Base-by-base conservation (phyloP, 1,140 invertebrate species). In the Camponotus vicinus region DNA sequence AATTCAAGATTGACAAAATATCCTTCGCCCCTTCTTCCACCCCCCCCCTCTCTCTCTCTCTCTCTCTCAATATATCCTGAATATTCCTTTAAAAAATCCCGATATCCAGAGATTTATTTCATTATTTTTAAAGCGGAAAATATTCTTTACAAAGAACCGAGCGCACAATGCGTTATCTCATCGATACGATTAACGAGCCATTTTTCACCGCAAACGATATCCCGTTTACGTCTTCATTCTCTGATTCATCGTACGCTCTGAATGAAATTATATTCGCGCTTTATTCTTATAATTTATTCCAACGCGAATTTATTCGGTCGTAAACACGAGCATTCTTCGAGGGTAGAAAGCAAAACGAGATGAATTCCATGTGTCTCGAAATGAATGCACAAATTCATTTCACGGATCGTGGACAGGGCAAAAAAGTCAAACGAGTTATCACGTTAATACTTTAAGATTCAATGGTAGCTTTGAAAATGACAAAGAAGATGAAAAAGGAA, bases 111-210 rank as follows among this genome's bases (percentile, higher is more conserved):
- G 37, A 77, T 77, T 37, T 45, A n/a, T 77, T 59, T 61, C 55
- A 76, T 76, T 77, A 77, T 63, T 63, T 77, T 42, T 45, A 6
- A 15, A 45, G 75, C 75, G 59, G 40, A 45, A 75, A 77, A 15
- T 77, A 77, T 77, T 40, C 37, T 4, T 27, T 61, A 42, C 21
- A 42, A 77, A 77, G 59, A 45, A 45, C 13, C 59, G 59, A 45
- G 73, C 21, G 57, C 57, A 37, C 71, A 55, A 40, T 32, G 15
- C 21, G 15, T 42, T 18, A 57, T 32, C 27, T 77, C 59, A 63
- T 64, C 75, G 59, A 64, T 45, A 42, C 40, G 37, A 63, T 77
- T 63, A 77, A 63, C 59, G 27, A 77, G 40, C 37, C 21, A 77
- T 77, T 64, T 27, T 45, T 77, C 40, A 32, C 2, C 9, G 40